Evolutionary conservation across 2,113 vertebrate species (phyloP), one percentile per base, ranked within the genome.

Genomic region (Alexandromys fortis): DNA sequence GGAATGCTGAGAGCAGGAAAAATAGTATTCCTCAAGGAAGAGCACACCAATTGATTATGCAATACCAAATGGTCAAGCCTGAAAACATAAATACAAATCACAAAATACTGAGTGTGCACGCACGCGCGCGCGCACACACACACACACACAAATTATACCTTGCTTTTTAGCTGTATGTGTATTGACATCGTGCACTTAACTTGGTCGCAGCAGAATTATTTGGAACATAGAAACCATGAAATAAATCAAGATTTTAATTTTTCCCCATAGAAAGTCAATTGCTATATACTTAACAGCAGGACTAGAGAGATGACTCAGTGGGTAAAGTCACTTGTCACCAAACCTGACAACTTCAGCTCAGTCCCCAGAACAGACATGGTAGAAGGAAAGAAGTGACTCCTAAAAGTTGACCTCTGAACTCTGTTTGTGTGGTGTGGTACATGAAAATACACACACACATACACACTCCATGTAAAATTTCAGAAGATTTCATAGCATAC

Each of bases 201-300:
- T 95, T 45, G 67, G n/a, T 75, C 11, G 7, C 82, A 9, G 21
- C 65, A n/a, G 63, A 19, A 93, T 28, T 75, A 67, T 95, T 91
- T 93, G 78, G 21, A 91, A 9, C 5, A 52, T 52, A 26, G n/a
- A 94, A 94, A 91, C n/a, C 70, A 95, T 30, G 47, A 94, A 82
- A 65, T 52, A 86, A 35, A 45, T 87, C 24, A 93, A 97, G 70
- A n/a, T 68, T 58, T 28, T 63, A n/a, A 76, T 86, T 67, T 81
- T 81, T 77, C 49, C 42, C 7, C 58, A 45, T 28, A 47, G 55
- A 87, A 91, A 93, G 6, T 88, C 42, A 33, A 9, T 76, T 49
- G 24, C 89, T 93, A 96, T 82, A 79, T 47, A 90, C 7, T 65
- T 65, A 86, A 67, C 26, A 67, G 38, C 13, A 85, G 58, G 58